Evolutionary conservation across 2,888 invertebrate species (phyloP), one percentile per base, ranked within the genome.

Genomic region (Pelosia muscerda): DNA sequence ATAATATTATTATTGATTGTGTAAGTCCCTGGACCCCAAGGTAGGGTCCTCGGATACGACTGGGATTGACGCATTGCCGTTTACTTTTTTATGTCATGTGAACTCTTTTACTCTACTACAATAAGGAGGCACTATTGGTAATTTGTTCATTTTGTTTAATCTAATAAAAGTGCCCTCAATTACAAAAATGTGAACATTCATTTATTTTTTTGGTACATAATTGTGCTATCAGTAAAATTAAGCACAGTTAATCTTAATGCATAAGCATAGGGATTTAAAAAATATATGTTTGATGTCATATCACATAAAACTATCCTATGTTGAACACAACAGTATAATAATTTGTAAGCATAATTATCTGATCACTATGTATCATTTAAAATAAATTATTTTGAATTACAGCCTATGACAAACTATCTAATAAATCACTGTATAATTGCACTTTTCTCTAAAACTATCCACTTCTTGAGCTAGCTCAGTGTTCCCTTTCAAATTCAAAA

Each of bases 401-500:
- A 23, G 6, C 2, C 19, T 56, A 22, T 23, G n/a, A 25, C 9
- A 28, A 22, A 13, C 28, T 58, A 31, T 76, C 86, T 84, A 91
- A 81, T 86, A 88, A 78, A 89, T 78, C 66, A 91, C 79, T 74
- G 81, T 80, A 76, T 78, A 87, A 63, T 81, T 83, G 67, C 82
- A 81, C 71, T 81, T 87, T 60, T 85, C 71, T 83, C 89, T 95
- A 62, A 93, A 91, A 73, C 71, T 38, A 69, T 89, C 81, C 57
- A 92, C 66, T 78, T 94, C 91, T 71, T 74, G 66, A 68, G 80
- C 71, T 69, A 95, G 78, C 63, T 88, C 77, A 26, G 90, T 68
- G 82, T 96, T 96, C 54, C 92, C 91, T 81, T 86, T 86, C 76
- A 96, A 78, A 75, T 94, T 92, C 54, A 96, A 83, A 72, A 88